Evolutionary conservation across 2,888 invertebrate genomes (phyloP).

Genomic region (Pristionchus mayeri): DNA sequence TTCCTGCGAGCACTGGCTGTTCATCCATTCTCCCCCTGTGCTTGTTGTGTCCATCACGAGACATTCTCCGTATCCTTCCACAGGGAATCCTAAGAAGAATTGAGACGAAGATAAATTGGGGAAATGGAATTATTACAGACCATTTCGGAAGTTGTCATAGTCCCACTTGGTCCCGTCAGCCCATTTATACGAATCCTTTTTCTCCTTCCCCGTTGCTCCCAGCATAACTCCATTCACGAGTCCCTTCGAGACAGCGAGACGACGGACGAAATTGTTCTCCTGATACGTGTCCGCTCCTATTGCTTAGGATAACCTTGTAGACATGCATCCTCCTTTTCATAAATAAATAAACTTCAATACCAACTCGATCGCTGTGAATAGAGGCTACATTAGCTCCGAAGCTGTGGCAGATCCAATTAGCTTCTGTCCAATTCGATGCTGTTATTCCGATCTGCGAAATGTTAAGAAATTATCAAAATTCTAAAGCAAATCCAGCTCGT

Average conservation of each 20-base stretch:
- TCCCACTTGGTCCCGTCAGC: slow-evolving; percentile 10
- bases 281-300: too few relatives aligned
- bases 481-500: too few relatives aligned
- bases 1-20: background rate
- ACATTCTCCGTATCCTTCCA: background rate
- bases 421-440: background rate
- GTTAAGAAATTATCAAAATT: too few relatives aligned
- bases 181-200: slow-evolving; percentile 11
- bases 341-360: too few relatives aligned
- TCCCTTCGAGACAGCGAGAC: background rate
- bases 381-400: slow-evolving; percentile 24
- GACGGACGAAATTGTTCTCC: slow-evolving; percentile 24
- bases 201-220: background rate
- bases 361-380: slow-evolving; percentile 11
- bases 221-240: slow-evolving; percentile 22
- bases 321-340: too few relatives aligned
- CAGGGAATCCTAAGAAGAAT: background rate
- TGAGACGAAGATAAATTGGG: background rate
- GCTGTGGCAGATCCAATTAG: background rate
- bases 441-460: background rate
- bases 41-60: background rate
- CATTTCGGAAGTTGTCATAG: background rate
- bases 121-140: background rate
- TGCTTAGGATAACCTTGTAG: too few relatives aligned
- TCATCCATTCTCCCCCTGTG: background rate